phyloP scores from a whole-genome alignment of 2,113 vertebrate genomes.

The Oceanodroma tethys region DNA sequence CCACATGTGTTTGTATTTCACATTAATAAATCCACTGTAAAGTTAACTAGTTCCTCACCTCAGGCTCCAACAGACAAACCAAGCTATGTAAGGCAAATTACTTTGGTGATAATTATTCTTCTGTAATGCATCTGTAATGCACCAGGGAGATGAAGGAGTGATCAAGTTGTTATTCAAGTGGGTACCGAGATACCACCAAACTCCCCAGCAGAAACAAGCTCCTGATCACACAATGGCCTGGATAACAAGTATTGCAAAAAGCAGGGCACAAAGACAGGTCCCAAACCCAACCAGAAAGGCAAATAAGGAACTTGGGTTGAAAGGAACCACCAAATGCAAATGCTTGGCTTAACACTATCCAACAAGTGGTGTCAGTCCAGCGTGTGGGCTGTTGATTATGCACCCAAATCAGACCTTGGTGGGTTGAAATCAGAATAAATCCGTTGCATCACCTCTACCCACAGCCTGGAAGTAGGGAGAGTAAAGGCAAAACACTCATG shows the following conservation, averaged over 20 bases:
- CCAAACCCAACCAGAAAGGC: neutral
- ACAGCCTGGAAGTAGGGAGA: neutral
- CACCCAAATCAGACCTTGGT: neutral
- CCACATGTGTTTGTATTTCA: neutral
- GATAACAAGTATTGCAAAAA: neutral
- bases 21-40: neutral
- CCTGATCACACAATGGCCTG: fast-evolving
- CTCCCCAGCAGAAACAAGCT: neutral
- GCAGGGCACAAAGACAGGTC: neutral
- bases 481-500: neutral
- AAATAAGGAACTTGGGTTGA: neutral
- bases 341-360: neutral
- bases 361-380: neutral
- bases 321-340: neutral
- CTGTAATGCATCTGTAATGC: neutral
- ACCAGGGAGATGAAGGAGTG: neutral
- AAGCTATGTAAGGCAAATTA: neutral
- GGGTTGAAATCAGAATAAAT: neutral
- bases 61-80: neutral
- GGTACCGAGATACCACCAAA: neutral
- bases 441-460: neutral
- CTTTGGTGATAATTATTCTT: neutral
- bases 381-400: fast-evolving
- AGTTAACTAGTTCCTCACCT: neutral
- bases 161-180: neutral